Conservation (phyloP, 2,113 vertebrate species). For the Dipodomys spectabilis region DNA sequence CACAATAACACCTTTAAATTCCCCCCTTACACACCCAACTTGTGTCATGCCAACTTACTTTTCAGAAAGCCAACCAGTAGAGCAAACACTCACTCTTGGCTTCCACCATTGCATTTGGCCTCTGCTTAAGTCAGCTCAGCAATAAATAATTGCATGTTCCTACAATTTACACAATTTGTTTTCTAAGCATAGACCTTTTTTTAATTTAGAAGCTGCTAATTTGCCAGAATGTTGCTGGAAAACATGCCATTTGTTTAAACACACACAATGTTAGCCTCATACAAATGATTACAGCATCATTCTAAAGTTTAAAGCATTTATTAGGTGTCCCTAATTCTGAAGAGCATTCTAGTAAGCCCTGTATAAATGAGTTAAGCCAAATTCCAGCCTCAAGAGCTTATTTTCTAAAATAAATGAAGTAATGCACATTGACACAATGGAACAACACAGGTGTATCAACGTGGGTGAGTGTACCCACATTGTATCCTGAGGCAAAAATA, state of each 20-base stretch:
- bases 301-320: constrained; percentile 71
- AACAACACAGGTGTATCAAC: not conserved
- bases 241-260: constrained; percentile 75
- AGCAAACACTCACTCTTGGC: constrained; percentile 47
- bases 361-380: constrained; percentile 35
- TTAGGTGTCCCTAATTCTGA: constrained; percentile 67
- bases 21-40: constrained; percentile 45
- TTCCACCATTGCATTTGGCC: constrained; percentile 48
- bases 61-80: constrained; percentile 68
- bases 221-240: constrained; percentile 75
- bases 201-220: constrained; percentile 77
- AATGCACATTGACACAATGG: not conserved
- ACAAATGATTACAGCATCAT: constrained; percentile 64
- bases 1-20: constrained; percentile 73
- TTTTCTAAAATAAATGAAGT: constrained; percentile 46
- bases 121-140: constrained; percentile 30
- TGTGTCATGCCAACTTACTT: constrained; percentile 65
- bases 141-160: constrained; percentile 62
- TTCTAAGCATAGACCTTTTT: constrained; percentile 64
- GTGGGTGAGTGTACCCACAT: fast-evolving
- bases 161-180: constrained; percentile 66
- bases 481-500: not conserved
- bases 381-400: constrained; percentile 12
- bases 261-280: constrained; percentile 57
- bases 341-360: constrained; percentile 52